Base-by-base conservation (phyloP, 2,888 invertebrate genomes). In the Orgyia antiqua region DNA sequence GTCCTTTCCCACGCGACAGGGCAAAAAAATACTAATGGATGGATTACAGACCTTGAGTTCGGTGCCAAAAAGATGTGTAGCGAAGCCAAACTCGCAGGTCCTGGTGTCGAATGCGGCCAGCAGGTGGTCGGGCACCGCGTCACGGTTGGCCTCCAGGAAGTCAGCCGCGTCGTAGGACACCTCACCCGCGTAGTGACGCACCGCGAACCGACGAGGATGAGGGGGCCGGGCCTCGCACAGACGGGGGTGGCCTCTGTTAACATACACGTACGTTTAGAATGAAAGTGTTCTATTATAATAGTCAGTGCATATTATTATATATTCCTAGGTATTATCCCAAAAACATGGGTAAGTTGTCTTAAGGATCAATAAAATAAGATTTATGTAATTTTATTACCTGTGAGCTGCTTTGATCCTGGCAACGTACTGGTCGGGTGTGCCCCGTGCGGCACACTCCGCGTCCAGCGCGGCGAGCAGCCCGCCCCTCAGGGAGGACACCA, bases 71-170 rank as follows among this genome's bases (percentile, higher is more conserved):
- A 98, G 87, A 70, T 98, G 97, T 10, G 96, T 96, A 1, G 96
- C 97, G 74, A 98, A 98, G n/a, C 97, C 97, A 76, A 98, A 98
- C 70, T 95, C 96, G 78, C 97, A 98, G 33, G 91, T 92, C 58
- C 96, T 93, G 61, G 94, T 94, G 77, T 96, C 94, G 77, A 98
- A 98, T 2, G 96, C 95, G 0, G 94, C 93, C 1, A 98, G 94
- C 56, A 97, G 84, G 69, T 97, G 97, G 68, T 96, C 97, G 1
- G 96, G 95, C 27, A 97, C 93, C 7, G 94, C 92, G 77, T 98
- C 97, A 45, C 94, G 92, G 82, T 98, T 98, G 7, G 96, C 95
- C 55, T 95, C 94, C 33, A 97, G 82, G 74, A 98, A 97, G 63
- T 95, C 94, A 0, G 92, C 90, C 3, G 96, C 93, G 73, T 97